Percentiles rank a stretch among this genome's conserved stretches.
phyloP scores from a whole-genome alignment of 64 coral and sea anemone genomes.

The Montipora efflorescens region DNA sequence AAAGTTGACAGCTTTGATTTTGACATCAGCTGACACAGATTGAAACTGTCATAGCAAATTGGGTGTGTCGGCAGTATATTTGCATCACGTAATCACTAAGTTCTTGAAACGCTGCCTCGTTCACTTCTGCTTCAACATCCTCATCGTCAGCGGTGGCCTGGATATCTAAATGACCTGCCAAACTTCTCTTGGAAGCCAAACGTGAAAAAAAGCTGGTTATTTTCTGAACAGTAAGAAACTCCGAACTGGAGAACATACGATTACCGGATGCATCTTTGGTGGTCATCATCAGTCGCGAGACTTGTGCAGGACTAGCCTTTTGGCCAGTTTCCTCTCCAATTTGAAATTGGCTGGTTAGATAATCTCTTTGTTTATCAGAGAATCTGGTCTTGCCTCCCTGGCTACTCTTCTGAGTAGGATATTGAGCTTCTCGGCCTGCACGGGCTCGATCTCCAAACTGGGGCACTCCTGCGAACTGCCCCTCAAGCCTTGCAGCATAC shows the following conservation, averaged over 20 bases:
- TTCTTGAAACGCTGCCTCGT: conserved; percentile 33
- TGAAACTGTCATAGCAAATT: conserved; percentile 68
- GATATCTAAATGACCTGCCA: background rate
- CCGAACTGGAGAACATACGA: no score
- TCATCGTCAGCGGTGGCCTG: background rate
- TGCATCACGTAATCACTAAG: conserved; percentile 49
- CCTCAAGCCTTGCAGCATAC: no score
- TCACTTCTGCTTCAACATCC: background rate
- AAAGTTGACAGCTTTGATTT: conserved; percentile 64
- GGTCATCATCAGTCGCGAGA: no score
- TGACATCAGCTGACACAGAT: conserved; percentile 58
- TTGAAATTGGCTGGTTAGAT: conserved; percentile 11
- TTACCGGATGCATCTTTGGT: no score
- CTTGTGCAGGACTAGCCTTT: no score
- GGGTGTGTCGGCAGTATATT: conserved; percentile 61
- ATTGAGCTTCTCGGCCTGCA: no score
- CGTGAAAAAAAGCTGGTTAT: conserved; percentile 35
- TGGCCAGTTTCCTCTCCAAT: background rate
- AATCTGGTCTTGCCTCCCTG: no score
- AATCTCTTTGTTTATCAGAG: background rate
- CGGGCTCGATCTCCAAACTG: no score
- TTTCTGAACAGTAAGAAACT: conserved; percentile 28
- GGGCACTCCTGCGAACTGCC: no score
- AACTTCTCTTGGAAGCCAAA: background rate
- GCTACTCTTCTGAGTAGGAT: no score